Evolutionary conservation across 2,113 vertebrate species (phyloP).

Genomic region (Ciconia boyciana): DNA sequence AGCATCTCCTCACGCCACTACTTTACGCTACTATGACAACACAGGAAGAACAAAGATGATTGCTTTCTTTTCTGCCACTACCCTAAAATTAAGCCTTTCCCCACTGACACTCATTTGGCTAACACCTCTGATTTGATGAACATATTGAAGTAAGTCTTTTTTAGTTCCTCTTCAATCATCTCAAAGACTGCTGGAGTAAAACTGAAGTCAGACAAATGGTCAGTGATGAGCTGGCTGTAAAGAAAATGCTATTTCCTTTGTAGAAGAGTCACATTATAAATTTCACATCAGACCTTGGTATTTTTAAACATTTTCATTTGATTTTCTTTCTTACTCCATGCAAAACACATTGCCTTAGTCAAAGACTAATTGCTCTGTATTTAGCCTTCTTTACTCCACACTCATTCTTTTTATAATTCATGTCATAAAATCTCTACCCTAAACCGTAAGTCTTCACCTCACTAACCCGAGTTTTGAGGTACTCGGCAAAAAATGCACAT

Average conservation of each 20-base stretch:
- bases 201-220: conserved; percentile 80
- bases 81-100: conserved; percentile 29
- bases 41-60: background rate
- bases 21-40: background rate
- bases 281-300: background rate
- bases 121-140: conserved; percentile 86
- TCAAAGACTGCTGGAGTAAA: conserved; percentile 77
- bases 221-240: conserved; percentile 82
- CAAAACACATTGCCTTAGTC: background rate
- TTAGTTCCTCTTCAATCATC: conserved; percentile 84
- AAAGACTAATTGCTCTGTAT: background rate
- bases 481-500: background rate
- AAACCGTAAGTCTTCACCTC: background rate
- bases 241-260: background rate
- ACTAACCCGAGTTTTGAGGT: background rate
- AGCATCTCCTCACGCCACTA: background rate
- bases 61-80: background rate
- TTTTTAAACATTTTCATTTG: background rate
- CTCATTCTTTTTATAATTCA: background rate
- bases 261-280: background rate
- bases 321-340: background rate
- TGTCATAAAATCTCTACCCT: background rate
- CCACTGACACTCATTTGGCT: conserved; percentile 78
- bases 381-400: background rate
- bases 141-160: conserved; percentile 84